Evolutionary conservation across 2,797 vertebrate genomes (phyloP).

Genomic region (Hyperoplus lanceolatus): DNA sequence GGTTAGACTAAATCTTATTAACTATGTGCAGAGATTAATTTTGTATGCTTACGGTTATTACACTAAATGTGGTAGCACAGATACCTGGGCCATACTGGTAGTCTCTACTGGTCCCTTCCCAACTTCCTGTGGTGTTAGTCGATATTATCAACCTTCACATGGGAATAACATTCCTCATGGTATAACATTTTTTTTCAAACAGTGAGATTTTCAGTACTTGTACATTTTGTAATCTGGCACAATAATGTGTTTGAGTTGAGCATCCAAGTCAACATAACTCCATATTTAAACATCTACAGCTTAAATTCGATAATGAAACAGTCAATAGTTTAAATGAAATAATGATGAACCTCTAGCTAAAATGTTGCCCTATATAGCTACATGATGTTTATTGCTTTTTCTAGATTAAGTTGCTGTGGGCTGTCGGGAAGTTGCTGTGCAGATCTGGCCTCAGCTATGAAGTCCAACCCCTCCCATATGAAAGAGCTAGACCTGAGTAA

Average conservation of each 20-base stretch:
- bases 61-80: neutral
- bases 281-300: neutral
- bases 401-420: conserved; percentile 36
- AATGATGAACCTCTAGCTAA: neutral
- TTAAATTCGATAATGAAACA: neutral
- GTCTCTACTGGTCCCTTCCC: neutral
- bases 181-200: neutral
- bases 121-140: neutral
- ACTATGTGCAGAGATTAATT: neutral
- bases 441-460: conserved; percentile 24
- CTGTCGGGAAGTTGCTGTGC: conserved; percentile 25
- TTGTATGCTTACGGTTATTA: neutral
- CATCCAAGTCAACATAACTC: neutral
- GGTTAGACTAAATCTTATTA: conserved; percentile 10
- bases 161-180: neutral
- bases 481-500: conserved; percentile 34
- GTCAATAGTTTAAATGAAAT: neutral
- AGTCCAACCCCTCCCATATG: conserved; percentile 23
- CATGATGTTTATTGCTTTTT: neutral
- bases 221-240: neutral
- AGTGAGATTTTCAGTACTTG: neutral
- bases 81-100: neutral
- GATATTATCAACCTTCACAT: neutral
- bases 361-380: neutral
- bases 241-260: neutral